Conservation (phyloP, 37 sponge, comb jelly and placozoan genomes). For the Mnemiopsis leidyi region DNA sequence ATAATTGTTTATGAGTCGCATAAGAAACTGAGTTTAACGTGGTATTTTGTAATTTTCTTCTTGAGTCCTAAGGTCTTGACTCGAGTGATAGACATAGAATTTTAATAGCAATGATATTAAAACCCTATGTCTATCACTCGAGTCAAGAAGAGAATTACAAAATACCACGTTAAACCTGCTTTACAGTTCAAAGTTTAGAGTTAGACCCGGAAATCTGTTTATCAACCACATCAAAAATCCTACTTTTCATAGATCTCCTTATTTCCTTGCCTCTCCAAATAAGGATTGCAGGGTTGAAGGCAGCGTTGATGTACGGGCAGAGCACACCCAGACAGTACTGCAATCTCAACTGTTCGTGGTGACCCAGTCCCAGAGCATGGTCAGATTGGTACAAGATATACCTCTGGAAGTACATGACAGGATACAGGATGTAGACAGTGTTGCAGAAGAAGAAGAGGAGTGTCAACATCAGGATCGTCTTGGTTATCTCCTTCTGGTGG, state of each 20-base stretch:
- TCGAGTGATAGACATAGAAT: too few relatives aligned
- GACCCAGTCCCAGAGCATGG: background rate
- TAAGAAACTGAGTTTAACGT: too few relatives aligned
- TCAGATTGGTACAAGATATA: background rate
- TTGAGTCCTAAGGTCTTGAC: too few relatives aligned
- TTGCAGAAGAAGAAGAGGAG: conserved; percentile 34
- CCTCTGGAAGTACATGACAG: background rate
- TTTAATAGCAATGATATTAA: too few relatives aligned
- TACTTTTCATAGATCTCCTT: background rate
- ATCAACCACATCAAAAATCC: background rate
- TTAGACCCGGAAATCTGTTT: too few relatives aligned
- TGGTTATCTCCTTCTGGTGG: background rate
- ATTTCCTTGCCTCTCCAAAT: background rate
- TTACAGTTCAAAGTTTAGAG: too few relatives aligned
- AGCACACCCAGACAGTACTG: background rate
- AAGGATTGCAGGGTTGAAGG: conserved; percentile 60
- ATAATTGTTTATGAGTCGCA: too few relatives aligned
- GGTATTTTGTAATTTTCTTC: too few relatives aligned
- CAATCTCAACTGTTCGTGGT: background rate
- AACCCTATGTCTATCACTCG: too few relatives aligned
- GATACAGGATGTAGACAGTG: conserved; percentile 34
- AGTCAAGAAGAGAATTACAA: too few relatives aligned
- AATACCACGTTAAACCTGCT: too few relatives aligned
- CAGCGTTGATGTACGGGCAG: conserved; percentile 32
- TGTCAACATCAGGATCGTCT: conserved; percentile 42